These are phyloP conservation scores for Piaya cayana DNA, from an alignment of 2,113 vertebrate species.

Conservation along the genomic window DNA sequence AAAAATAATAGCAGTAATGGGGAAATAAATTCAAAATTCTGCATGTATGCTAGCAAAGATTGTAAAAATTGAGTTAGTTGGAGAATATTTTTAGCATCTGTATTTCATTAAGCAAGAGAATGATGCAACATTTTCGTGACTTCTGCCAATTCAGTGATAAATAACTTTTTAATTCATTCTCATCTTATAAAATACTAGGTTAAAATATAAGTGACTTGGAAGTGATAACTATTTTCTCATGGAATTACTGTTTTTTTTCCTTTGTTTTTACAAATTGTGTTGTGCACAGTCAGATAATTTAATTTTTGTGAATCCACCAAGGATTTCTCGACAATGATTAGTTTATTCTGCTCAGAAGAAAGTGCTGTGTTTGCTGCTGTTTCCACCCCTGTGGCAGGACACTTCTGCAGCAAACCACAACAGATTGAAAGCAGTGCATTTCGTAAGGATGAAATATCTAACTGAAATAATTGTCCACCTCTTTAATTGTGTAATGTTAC, in stretches of 20 bases:
- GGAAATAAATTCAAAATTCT: neutral
- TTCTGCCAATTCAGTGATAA: neutral
- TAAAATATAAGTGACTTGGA: neutral
- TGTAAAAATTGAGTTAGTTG: neutral
- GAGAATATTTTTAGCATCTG: neutral
- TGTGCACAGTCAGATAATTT: neutral
- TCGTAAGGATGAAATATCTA: neutral
- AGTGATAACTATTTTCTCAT: neutral
- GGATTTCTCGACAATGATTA: neutral
- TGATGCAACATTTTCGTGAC: neutral
- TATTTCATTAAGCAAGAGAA: neutral
- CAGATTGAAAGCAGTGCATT: neutral
- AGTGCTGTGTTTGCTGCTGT: neutral
- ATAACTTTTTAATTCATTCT: neutral
- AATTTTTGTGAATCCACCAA: neutral
- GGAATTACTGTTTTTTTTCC: neutral
- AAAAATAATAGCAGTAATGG: neutral
- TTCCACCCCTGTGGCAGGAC: neutral
- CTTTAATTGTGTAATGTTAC: neutral
- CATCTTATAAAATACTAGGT: neutral
- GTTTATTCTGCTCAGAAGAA: neutral
- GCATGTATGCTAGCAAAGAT: neutral
- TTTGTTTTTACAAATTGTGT: neutral
- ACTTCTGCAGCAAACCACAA: neutral
- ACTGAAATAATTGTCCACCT: neutral